Base-by-base conservation (phyloP, 2,113 vertebrate genomes). In the Lagopus leucura region DNA sequence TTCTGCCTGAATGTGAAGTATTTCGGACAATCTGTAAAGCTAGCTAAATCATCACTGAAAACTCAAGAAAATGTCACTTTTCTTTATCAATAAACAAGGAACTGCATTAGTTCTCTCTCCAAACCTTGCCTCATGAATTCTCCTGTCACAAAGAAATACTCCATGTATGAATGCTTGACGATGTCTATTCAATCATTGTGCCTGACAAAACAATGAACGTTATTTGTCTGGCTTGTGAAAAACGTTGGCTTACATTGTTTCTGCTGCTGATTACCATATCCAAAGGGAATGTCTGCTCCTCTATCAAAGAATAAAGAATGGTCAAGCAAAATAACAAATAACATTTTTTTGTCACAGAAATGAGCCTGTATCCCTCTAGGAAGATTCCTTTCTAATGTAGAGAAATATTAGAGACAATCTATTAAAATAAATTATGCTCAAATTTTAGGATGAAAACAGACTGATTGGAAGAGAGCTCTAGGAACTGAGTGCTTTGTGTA, bases 261-360 rank as follows among this genome's bases (percentile, higher is more conserved):
- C 58, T 91, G 67, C 78, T 85, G 38, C 36, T 54, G 58, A 90
- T 96, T 92, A 94, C 74, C 58, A 45, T 75, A 96, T 91, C 74
- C 84, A 91, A 89, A 85, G 84, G 48, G 94, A 95, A 95, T 94
- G 92, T 88, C 75, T 74, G 82, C 42, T 91, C 28, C 50, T 89
- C 71, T 58, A 14, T 89, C 77, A 85, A 79, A 90, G 54, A 73
- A 11, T 42, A 82, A 67, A 91, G 71, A 91, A 89, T 18, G 42
- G 24, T 86, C 50, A 55, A 70, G 30, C 18, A 76, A 82, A 28
- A 66, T 73, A 91, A 64, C 11, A 82, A 73, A 92, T 52, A 82
- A 90, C 36, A 55, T 30, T 36, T 79, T 85, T 88, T 55, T 85
- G 45, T 89, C 18, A 42, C 1, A 6, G 76, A 90, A 92, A 40